Conservation (phyloP, 2,113 vertebrate species). For the Syngnathus scovelli region DNA sequence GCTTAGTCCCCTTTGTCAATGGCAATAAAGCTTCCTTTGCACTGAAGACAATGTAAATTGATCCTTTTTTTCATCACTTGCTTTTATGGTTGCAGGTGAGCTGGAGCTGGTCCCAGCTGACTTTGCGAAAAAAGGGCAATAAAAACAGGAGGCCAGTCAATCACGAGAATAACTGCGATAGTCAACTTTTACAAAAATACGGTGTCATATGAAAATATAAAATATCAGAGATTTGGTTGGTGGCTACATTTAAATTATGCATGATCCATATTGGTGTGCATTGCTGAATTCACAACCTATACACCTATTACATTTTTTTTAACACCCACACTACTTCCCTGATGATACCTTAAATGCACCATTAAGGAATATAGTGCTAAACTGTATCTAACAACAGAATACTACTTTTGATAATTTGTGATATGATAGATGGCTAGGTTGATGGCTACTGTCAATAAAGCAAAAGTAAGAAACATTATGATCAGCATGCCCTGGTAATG, state of each 20-base stretch:
- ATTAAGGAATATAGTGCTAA: too few species aligned
- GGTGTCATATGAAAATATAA: neutral
- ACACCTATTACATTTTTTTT: too few species aligned
- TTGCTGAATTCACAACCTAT: too few species aligned
- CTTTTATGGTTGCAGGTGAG: neutral
- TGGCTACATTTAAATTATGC: too few species aligned
- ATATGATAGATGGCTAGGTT: neutral
- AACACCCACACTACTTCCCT: too few species aligned
- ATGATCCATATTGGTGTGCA: too few species aligned
- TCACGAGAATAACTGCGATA: neutral
- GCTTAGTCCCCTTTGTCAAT: slow-evolving; percentile 62
- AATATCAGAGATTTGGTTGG: too few species aligned
- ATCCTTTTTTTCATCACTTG: neutral
- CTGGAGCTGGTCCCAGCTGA: neutral
- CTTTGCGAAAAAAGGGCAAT: neutral
- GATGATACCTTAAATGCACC: too few species aligned
- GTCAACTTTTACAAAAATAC: neutral
- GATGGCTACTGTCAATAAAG: neutral
- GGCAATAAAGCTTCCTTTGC: slow-evolving; percentile 77
- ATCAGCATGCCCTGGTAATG: neutral
- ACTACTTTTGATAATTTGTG: neutral
- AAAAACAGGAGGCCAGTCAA: neutral
- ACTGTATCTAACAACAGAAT: neutral
- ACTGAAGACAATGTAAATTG: slow-evolving; percentile 19
- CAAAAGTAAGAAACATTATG: neutral